A percentile compares a stretch with the other conserved stretches of the same genome.
phyloP scores from a whole-genome alignment of 2,888 invertebrate genomes.

The Ectropis crepuscularia region DNA sequence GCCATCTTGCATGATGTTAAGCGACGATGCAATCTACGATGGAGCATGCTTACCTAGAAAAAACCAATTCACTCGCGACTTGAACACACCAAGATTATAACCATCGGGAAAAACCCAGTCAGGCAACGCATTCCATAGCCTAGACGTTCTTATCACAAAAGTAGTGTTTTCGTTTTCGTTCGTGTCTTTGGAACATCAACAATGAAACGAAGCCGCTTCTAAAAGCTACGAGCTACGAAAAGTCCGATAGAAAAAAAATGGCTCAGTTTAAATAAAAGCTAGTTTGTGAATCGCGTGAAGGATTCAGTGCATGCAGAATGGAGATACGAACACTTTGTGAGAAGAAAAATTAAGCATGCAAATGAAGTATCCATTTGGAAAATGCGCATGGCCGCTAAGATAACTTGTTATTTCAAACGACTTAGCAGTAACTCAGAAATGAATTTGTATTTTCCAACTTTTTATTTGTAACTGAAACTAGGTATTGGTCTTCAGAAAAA shows the following conservation, averaged over 20 bases:
- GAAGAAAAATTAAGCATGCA: constrained; percentile 19
- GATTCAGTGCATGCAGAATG: constrained; percentile 23
- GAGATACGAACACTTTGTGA: constrained; percentile 19
- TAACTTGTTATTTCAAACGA: constrained; percentile 8
- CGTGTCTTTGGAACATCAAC: too few species aligned
- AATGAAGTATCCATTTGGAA: constrained; percentile 17
- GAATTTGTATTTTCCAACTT: background rate
- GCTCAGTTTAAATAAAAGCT: constrained; percentile 11
- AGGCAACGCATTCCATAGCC: too few species aligned
- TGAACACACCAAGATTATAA: too few species aligned
- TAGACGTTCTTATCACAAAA: too few species aligned
- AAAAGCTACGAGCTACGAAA: too few species aligned
- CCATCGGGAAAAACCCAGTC: too few species aligned
- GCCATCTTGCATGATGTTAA: too few species aligned
- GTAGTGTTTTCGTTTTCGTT: too few species aligned
- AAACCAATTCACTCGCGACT: too few species aligned
- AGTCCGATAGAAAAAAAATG: background rate
- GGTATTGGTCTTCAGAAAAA: background rate
- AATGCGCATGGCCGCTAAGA: constrained; percentile 8
- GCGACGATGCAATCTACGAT: too few species aligned
- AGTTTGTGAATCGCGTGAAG: constrained; percentile 16
- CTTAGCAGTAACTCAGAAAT: background rate
- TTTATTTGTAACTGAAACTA: background rate
- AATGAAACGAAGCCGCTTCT: too few species aligned
- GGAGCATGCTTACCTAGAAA: too few species aligned